Evolutionary conservation across 2,888 invertebrate species (phyloP).

Genomic region (Morinoia aosen): DNA sequence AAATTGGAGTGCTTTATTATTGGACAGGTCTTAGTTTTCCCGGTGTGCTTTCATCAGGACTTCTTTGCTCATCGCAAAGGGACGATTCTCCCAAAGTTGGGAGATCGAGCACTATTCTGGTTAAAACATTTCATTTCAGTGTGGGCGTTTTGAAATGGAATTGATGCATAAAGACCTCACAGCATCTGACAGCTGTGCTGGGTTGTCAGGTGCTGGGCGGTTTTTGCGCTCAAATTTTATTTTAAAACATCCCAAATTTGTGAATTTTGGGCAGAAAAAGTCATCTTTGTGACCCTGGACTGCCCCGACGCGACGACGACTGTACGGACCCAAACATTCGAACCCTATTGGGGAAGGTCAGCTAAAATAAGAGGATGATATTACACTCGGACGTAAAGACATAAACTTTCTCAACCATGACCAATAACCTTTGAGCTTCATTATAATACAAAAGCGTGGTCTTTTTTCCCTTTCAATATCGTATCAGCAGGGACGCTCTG

Average conservation of each 20-base stretch:
- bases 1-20: conserved; percentile 10
- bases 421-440: conserved; percentile 50
- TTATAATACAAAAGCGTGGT: conserved; percentile 38
- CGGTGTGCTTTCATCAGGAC: neutral
- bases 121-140: no score
- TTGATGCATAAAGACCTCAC: no score
- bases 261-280: no score
- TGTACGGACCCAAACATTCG: neutral
- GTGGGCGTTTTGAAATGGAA: no score
- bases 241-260: no score
- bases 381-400: conserved; percentile 23
- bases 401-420: conserved; percentile 45
- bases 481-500: neutral
- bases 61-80: neutral
- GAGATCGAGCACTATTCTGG: no score
- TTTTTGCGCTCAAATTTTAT: no score
- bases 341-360: conserved; percentile 20
- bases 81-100: neutral
- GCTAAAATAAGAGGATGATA: conserved; percentile 28
- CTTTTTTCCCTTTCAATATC: neutral
- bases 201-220: no score
- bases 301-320: neutral
- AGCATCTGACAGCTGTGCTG: no score
- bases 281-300: neutral
- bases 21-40: neutral